A percentile compares a stretch with the other conserved stretches of the same genome.
phyloP scores from a whole-genome alignment of 1,140 invertebrate genomes.

The Pseudomyrmex sp. region DNA sequence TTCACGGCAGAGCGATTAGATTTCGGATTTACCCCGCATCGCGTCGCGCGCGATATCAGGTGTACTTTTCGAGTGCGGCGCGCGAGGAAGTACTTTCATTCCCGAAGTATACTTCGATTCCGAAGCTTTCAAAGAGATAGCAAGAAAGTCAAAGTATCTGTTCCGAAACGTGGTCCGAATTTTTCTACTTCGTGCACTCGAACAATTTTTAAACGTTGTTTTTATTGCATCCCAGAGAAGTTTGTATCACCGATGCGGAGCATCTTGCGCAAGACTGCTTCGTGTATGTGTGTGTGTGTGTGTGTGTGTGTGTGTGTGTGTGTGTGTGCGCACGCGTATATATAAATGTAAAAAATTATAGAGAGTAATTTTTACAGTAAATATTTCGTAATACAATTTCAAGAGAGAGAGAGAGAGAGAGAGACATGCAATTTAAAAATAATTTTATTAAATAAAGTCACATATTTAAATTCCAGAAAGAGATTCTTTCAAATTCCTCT shows the following conservation, averaged over 20 bases:
- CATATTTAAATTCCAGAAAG: neutral
- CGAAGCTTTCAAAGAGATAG: slow-evolving; percentile 57
- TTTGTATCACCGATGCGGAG: neutral
- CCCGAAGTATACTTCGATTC: slow-evolving; percentile 50
- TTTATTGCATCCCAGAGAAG: neutral
- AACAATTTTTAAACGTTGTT: slow-evolving; percentile 48
- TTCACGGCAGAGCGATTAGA: slow-evolving; percentile 68
- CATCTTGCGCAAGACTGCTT: neutral
- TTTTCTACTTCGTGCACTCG: slow-evolving; percentile 12
- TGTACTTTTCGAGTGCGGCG: slow-evolving; percentile 61
- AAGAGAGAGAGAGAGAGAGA: too few species aligned
- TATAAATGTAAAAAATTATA: too few species aligned
- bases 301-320: too few species aligned
- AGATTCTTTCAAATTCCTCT: neutral
- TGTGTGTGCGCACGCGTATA: too few species aligned
- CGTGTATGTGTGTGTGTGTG: too few species aligned
- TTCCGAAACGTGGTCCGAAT: slow-evolving; percentile 46
- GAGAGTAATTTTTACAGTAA: too few species aligned
- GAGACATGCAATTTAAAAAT: neutral
- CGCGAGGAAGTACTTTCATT: slow-evolving; percentile 56
- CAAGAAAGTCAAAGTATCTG: slow-evolving; percentile 53
- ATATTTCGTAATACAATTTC: too few species aligned
- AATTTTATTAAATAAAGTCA: neutral
- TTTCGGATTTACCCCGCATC: slow-evolving; percentile 68
- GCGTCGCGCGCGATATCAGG: slow-evolving; percentile 55